Base-by-base conservation (phyloP, 2,888 invertebrate genomes). In the Aphodius granarius region DNA sequence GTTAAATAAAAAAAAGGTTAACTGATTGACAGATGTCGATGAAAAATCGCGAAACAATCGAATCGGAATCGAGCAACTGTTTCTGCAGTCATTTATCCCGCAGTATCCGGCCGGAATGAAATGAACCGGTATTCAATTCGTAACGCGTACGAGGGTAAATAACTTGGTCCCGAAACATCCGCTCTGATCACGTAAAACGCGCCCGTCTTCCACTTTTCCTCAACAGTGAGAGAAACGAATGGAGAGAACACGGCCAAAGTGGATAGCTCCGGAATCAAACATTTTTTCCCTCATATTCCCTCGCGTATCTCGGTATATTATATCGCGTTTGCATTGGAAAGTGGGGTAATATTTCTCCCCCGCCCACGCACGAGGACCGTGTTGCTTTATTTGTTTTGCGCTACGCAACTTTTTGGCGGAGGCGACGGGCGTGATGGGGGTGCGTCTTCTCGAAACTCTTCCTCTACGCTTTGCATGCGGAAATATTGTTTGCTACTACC, bases 331-430 rank as follows among this genome's bases (percentile, higher is more conserved):
- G 73, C 73, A 22, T 76, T 71, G 71, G 65, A 43, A 43, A 43
- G 70, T 18, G 64, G 43, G 62, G 76, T 71, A 71, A 64, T 70
- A 76, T 73, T 76, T 76, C 64, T 70, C 73, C 18, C 68, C 66
- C n/a, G n/a, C 72, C 66, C 72, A 18, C 19, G n/a, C 72, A 18
- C 19, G n/a, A 63, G 18, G 17, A 43, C 23, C 74, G 66, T 72
- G 73, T 76, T 68, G 74, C 78, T 81, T 81, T 82, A 81, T 82
- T 82, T 81, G 81, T 80, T 81, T 79, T 79, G 79, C 80, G 79
- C 78, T 78, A 80, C 79, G 81, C 81, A 81, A 79, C 79, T 75
- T 78, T 79, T 72, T 71, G 65, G 71, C 71, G 64, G 64, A 72
- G 73, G 70, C 70, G 73, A 71, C n/a, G n/a, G 15, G 72, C 9